Evolutionary conservation across 2,113 vertebrate genomes (phyloP).

Genomic region (Leptocoma aspasia): DNA sequence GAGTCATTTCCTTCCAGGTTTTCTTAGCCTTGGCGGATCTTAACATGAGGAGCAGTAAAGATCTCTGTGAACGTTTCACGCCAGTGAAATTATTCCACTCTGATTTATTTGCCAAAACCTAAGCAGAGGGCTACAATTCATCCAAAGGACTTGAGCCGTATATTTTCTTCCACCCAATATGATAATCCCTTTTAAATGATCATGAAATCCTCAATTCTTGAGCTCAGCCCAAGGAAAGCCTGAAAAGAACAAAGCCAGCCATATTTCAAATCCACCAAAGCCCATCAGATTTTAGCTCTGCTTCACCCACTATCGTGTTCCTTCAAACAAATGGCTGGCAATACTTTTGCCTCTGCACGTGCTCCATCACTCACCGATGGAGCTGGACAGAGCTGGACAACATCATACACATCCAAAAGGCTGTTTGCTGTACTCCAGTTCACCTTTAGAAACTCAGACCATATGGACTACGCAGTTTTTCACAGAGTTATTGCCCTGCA

Average conservation of each 20-base stretch:
- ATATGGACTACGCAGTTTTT: background rate
- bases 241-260: background rate
- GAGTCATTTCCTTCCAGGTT: background rate
- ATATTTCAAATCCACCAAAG: background rate
- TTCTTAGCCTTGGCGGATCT: background rate
- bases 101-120: background rate
- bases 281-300: background rate
- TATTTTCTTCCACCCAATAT: background rate
- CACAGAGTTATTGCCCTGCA: background rate
- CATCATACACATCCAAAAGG: background rate
- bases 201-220: constrained; percentile 12
- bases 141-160: background rate
- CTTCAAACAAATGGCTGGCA: background rate
- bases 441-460: background rate
- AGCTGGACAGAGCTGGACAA: background rate
- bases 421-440: background rate
- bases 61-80: background rate
- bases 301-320: background rate
- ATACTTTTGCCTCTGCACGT: fast-evolving
- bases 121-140: background rate
- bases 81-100: background rate
- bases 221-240: background rate
- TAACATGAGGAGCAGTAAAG: fast-evolving
- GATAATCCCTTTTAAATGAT: background rate
- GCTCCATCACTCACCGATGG: background rate